A percentile compares a stretch with the other conserved stretches of the same genome.
phyloP scores from a whole-genome alignment of 2,797 vertebrate species.

The Leontocebus nigricollis region DNA sequence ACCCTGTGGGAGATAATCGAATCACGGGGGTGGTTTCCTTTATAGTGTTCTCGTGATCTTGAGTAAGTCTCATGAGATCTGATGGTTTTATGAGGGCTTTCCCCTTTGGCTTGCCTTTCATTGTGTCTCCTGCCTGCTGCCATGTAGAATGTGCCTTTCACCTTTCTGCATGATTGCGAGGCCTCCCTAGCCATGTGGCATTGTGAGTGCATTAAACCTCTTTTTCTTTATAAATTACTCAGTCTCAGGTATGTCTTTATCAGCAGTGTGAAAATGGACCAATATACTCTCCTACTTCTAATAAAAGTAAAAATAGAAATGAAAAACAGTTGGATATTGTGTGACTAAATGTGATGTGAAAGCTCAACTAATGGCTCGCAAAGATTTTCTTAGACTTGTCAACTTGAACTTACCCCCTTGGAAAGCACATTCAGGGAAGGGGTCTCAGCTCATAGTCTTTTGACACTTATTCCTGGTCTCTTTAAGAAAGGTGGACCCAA shows the following conservation, averaged over 20 bases:
- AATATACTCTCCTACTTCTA: neutral
- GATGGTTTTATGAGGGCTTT: neutral
- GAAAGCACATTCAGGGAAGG: neutral
- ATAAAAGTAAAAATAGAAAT: conserved; percentile 10
- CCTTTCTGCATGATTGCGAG: neutral
- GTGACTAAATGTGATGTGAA: neutral
- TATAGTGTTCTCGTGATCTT: neutral
- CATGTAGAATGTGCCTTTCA: neutral
- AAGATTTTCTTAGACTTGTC: neutral
- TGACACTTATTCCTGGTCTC: neutral
- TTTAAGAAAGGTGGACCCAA: neutral
- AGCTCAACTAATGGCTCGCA: neutral
- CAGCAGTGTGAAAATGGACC: neutral
- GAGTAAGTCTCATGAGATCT: neutral
- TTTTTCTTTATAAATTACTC: neutral
- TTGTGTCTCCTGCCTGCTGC: neutral
- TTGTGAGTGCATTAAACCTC: neutral
- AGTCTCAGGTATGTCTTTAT: neutral
- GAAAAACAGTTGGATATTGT: neutral
- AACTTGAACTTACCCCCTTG: neutral
- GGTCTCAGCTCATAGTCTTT: neutral
- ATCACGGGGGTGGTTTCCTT: neutral
- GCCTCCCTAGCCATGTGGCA: neutral
- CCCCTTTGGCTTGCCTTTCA: neutral
- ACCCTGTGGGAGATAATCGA: neutral